Evolutionary conservation across 2,888 invertebrate genomes (phyloP).

Genomic region (Notodonta ziczac): DNA sequence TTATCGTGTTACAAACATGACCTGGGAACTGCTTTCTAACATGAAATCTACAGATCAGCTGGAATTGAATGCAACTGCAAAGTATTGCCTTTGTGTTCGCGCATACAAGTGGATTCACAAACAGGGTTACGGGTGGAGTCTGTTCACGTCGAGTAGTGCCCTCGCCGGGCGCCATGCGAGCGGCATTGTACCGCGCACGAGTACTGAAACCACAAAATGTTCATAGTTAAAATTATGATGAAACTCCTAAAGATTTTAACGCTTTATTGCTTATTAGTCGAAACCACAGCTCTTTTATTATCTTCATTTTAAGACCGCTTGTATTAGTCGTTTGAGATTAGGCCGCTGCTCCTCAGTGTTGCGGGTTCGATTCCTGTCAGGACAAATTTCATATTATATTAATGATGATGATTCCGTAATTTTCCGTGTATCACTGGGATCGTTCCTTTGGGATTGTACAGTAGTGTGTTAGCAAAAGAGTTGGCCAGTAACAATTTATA

Average conservation of each 20-base stretch:
- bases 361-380: too few relatives aligned
- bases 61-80: conserved; percentile 42
- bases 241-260: neutral
- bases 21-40: neutral
- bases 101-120: conserved; percentile 46
- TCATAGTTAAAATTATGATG: conserved; percentile 21
- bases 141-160: conserved; percentile 45
- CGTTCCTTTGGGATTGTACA: too few relatives aligned
- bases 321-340: too few relatives aligned
- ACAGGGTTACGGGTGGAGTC: conserved; percentile 52
- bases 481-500: too few relatives aligned
- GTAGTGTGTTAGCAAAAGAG: too few relatives aligned
- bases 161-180: conserved; percentile 34
- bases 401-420: too few relatives aligned
- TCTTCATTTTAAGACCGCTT: neutral
- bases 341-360: too few relatives aligned
- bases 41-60: conserved; percentile 17
- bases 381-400: too few relatives aligned
- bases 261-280: neutral
- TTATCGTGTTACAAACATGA: neutral
- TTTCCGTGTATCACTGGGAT: too few relatives aligned
- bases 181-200: conserved; percentile 33
- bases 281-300: neutral
- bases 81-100: conserved; percentile 37
- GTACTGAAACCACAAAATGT: conserved; percentile 19